A percentile compares a stretch with the other conserved stretches of the same genome.
Conservation (phyloP, 1,140 invertebrate species). For the Trichonephila clavata region DNA sequence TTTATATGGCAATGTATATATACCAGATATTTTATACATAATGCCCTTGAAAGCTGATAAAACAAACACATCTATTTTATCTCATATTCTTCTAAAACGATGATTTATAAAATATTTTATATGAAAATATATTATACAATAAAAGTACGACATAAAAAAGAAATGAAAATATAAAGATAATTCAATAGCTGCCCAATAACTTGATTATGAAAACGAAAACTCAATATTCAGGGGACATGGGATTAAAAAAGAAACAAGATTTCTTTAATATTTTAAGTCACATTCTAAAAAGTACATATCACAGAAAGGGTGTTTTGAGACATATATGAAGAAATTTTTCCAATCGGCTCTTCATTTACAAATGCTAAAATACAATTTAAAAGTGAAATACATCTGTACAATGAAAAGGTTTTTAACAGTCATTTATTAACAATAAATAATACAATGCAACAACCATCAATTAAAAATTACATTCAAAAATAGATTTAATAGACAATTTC, state of each 20-base stretch:
- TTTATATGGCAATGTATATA: too few relatives aligned
- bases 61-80: too few relatives aligned
- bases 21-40: too few relatives aligned
- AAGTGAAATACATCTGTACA: background rate
- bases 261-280: background rate
- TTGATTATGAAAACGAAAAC: background rate
- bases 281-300: background rate
- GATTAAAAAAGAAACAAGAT: background rate
- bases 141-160: background rate
- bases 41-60: too few relatives aligned
- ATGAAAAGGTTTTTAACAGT: background rate
- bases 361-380: background rate
- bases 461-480: constrained; percentile 26
- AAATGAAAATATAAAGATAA: background rate
- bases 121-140: background rate
- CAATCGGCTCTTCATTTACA: background rate
- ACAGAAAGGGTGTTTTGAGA: background rate
- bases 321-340: background rate
- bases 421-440: constrained; percentile 25
- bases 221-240: background rate
- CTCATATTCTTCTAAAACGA: too few relatives aligned
- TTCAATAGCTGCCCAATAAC: constrained; percentile 23
- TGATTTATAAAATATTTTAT: too few relatives aligned
- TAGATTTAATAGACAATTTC: constrained; percentile 47
- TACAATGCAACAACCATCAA: constrained; percentile 5